Conservation (phyloP, 2,888 invertebrate species). For the Tenodera sinensis region DNA sequence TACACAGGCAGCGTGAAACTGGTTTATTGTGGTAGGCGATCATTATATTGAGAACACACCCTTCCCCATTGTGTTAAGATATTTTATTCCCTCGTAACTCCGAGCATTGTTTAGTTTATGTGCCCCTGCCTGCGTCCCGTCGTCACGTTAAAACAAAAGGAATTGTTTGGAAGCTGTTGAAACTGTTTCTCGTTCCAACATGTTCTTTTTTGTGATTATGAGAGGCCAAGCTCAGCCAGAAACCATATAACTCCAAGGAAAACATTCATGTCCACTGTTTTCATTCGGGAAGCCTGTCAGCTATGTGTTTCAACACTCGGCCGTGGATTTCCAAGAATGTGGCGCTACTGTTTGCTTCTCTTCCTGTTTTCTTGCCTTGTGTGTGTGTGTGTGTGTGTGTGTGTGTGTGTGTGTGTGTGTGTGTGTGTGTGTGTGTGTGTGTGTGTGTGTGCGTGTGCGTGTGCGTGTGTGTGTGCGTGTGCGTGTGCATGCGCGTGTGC, state of each 20-base stretch:
- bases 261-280: background rate
- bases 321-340: background rate
- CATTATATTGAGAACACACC: background rate
- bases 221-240: background rate
- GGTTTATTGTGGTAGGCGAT: background rate
- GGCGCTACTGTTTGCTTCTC: background rate
- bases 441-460: too few species aligned
- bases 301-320: background rate
- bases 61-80: background rate
- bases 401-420: too few species aligned
- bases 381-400: too few species aligned
- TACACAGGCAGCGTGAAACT: background rate
- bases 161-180: background rate
- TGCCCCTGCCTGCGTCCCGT: background rate
- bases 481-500: too few species aligned
- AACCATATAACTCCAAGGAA: background rate
- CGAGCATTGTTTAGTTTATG: background rate
- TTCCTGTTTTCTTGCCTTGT: background rate
- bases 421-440: too few species aligned
- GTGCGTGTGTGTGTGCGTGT: too few species aligned
- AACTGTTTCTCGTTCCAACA: background rate
- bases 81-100: background rate
- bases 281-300: background rate
- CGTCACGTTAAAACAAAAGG: background rate
- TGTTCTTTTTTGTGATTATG: background rate